Evolutionary conservation across 2,888 invertebrate genomes (phyloP), one percentile per base, ranked within the genome.

Genomic region (Nezara viridula): DNA sequence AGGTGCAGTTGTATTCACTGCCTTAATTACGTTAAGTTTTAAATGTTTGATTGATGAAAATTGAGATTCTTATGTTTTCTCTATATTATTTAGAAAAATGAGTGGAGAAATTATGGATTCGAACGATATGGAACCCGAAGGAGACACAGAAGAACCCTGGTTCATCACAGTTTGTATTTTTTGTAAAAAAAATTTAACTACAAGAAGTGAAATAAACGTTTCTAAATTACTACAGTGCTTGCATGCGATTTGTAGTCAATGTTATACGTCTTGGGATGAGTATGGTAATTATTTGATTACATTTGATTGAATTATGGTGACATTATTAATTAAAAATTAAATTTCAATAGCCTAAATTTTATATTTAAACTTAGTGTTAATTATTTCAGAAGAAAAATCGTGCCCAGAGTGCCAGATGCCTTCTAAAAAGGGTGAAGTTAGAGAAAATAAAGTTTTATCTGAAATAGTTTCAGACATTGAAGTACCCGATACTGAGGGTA

Each of bases 391-490:
- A 49, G 88, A 88, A 1, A 88, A 88, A 85, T 47, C 50, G 52
- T 88, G 88, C n/a, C 88, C 88, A 50, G 88, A 77, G 19, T 88
- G 88, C 85, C 32, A 47, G 44, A 81, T 88, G 77, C 88, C 88
- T 81, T 88, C 88, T 32, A 88, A 88, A 40, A 88, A 88, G 40
- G 9, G 32, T 49, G 88, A 88, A 55, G 77, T 85, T 81, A 77
- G 88, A 49, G 81, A 85, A 85, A 88, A 88, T 52, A 88, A 88
- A 88, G 88, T 88, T 10, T 44, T 88, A 44, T 85, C 47, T 52
- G 88, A 88, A 77, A 88, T 85, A 52, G 88, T 88, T 40, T 88
- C 88, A 37, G 88, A 88, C 47, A 88, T 44, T 40, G 88, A 81
- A 85, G 77, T 88, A 16, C 88, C 88, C 24, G 85, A 88, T 27